These are phyloP conservation scores for Pterostichus niger DNA, from an alignment of 2,888 invertebrate genomes.

Conservation along the genomic window DNA sequence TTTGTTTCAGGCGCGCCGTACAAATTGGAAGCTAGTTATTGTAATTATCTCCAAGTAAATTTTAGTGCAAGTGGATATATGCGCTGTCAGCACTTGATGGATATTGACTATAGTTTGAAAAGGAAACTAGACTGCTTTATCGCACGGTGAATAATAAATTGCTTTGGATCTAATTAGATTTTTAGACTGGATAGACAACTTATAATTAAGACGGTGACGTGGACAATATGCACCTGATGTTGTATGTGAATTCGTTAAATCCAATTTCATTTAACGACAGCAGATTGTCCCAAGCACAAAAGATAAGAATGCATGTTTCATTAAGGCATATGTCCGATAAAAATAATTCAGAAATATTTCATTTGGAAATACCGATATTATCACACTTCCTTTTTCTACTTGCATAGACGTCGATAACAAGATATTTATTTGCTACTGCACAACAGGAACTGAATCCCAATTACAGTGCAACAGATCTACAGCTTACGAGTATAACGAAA, in stretches of 20 bases:
- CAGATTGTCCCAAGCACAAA: background rate
- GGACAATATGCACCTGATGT: background rate
- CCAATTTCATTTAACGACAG: constrained; percentile 26
- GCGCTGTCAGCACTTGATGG: constrained; percentile 1
- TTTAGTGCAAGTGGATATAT: background rate
- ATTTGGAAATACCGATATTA: background rate
- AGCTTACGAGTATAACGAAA: too few species aligned
- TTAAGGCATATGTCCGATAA: background rate
- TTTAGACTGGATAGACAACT: background rate
- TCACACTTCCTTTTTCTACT: background rate
- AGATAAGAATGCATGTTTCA: background rate
- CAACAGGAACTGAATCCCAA: too few species aligned
- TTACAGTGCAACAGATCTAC: too few species aligned
- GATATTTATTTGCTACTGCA: too few species aligned
- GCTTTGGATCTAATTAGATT: constrained; percentile 18
- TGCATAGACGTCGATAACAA: background rate
- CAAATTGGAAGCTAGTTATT: constrained; percentile 32
- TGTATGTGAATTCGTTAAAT: constrained; percentile 22
- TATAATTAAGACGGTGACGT: constrained; percentile 8
- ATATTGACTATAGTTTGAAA: background rate
- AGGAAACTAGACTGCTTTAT: constrained; percentile 15
- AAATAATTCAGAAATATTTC: background rate
- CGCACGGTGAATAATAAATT: constrained; percentile 23
- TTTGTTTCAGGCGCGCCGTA: background rate
- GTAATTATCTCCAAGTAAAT: background rate